Conservation (phyloP, 1,140 invertebrate genomes). For the Bathynomus jamesi region DNA sequence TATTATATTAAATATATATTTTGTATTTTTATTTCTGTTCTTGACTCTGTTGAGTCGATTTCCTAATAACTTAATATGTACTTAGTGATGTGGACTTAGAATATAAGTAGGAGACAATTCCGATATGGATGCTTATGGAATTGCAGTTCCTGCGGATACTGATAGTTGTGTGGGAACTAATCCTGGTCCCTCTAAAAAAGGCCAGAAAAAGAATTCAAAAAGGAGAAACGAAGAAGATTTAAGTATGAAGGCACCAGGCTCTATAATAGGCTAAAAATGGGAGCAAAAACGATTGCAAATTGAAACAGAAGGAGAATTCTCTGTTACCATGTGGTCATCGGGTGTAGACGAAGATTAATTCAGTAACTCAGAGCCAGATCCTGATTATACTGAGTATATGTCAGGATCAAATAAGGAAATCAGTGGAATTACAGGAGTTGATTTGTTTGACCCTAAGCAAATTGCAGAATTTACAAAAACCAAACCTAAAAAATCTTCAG, state of each 20-base stretch:
- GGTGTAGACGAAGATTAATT: slow-evolving; percentile 68
- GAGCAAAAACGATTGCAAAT: slow-evolving; percentile 98
- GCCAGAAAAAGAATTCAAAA: slow-evolving; percentile 43
- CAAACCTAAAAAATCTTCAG: slow-evolving; percentile 66
- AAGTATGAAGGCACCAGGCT: too few relatives aligned
- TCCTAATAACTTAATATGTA: too few relatives aligned
- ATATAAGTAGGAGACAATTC: too few relatives aligned
- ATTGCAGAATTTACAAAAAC: slow-evolving; percentile 82
- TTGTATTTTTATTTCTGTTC: too few relatives aligned
- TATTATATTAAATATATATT: too few relatives aligned
- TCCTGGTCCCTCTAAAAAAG: slow-evolving; percentile 54
- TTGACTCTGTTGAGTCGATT: too few relatives aligned
- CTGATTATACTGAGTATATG: slow-evolving; percentile 91
- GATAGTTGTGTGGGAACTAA: slow-evolving; percentile 67
- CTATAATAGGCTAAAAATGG: slow-evolving; percentile 66
- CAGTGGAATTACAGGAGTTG: slow-evolving; percentile 75
- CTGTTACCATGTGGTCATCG: slow-evolving; percentile 96
- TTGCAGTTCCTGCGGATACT: slow-evolving; percentile 56
- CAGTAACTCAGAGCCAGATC: slow-evolving; percentile 81
- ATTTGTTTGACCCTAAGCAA: slow-evolving; percentile 89
- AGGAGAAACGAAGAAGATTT: slow-evolving; percentile 21
- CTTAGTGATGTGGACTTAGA: too few relatives aligned
- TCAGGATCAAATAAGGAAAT: slow-evolving; percentile 65
- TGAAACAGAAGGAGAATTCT: slow-evolving; percentile 96
- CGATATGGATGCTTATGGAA: too few relatives aligned